Conservation (phyloP, 1,140 invertebrate species). For the Propsilocerus akamusi region DNA sequence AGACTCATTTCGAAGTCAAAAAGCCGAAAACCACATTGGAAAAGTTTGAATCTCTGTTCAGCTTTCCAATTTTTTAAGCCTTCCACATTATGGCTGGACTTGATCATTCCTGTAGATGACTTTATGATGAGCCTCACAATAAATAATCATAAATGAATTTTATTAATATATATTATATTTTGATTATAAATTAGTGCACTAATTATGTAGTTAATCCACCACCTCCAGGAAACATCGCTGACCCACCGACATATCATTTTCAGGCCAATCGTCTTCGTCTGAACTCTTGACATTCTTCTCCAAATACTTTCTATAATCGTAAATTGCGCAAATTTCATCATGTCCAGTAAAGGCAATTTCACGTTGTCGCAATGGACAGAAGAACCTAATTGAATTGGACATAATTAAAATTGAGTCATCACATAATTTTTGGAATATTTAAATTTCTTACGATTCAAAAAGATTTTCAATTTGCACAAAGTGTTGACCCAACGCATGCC, state of each 20-base stretch:
- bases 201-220: too few relatives aligned
- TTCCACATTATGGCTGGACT: too few relatives aligned
- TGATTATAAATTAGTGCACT: too few relatives aligned
- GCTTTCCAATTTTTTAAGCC: background rate
- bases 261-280: background rate
- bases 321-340: background rate
- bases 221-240: background rate
- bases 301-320: background rate
- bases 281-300: background rate
- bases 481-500: slow-evolving; percentile 16
- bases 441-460: slow-evolving; percentile 12
- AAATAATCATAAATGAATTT: too few relatives aligned
- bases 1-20: background rate
- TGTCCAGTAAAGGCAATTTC: background rate
- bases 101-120: too few relatives aligned
- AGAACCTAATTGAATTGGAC: background rate
- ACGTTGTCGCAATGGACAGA: background rate
- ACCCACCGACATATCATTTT: background rate
- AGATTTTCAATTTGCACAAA: slow-evolving; percentile 19
- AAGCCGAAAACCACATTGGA: background rate
- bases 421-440: background rate
- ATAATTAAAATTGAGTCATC: too few relatives aligned
- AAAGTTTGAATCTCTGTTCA: background rate
- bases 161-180: too few relatives aligned
- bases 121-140: too few relatives aligned